phyloP scores from a whole-genome alignment of 1,140 invertebrate genomes.

The Zaprionus kolodkinae region DNA sequence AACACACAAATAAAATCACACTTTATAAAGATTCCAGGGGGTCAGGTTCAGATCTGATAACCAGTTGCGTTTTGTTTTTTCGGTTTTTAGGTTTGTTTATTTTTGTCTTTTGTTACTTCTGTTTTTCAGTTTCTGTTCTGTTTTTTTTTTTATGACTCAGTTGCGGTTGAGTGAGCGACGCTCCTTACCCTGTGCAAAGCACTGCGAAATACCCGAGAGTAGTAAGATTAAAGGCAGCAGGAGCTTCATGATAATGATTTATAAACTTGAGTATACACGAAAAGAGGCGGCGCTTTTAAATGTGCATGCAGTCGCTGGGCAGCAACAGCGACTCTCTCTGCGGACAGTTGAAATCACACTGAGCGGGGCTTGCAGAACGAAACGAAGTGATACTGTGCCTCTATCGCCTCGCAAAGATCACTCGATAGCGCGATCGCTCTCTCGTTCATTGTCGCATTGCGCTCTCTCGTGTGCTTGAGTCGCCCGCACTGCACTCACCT shows the following conservation, averaged over 20 bases:
- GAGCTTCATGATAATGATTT: constrained; percentile 29
- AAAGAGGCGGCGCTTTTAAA: constrained; percentile 5
- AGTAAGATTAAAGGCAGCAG: constrained; percentile 34
- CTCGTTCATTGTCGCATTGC: background rate
- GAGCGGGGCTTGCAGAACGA: constrained; percentile 36
- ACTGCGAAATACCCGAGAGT: constrained; percentile 10
- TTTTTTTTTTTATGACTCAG: constrained; percentile 14
- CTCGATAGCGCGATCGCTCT: background rate
- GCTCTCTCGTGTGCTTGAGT: background rate
- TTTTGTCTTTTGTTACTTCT: background rate
- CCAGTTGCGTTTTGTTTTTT: constrained; percentile 32
- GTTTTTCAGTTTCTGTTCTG: background rate
- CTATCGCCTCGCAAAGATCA: background rate
- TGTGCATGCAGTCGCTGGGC: background rate
- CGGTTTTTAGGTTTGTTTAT: background rate
- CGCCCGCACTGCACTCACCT: background rate
- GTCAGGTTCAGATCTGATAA: constrained; percentile 74
- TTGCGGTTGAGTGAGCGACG: background rate
- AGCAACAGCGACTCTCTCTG: background rate
- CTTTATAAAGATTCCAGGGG: constrained; percentile 33
- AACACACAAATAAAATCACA: background rate
- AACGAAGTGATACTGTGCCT: background rate
- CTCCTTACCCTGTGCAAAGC: constrained; percentile 54
- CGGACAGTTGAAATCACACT: constrained; percentile 52
- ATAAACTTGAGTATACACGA: constrained; percentile 9